Conservation (phyloP, 2,113 vertebrate genomes). For the Lasiurus cinereus region DNA sequence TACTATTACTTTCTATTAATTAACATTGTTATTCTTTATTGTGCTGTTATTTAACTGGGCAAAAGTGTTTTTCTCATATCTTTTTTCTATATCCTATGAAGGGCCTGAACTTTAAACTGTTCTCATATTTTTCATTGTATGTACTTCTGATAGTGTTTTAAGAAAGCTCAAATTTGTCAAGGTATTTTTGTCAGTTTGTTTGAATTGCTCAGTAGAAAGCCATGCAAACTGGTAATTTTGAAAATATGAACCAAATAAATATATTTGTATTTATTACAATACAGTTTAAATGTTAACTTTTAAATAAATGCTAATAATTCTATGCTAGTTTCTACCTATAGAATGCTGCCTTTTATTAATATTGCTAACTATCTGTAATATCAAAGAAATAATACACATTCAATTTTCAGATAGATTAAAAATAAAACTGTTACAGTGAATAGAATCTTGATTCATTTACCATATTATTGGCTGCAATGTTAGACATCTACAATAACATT, state of each 20-base stretch:
- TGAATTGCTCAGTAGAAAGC: constrained; percentile 75
- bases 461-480: not conserved
- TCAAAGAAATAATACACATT: constrained; percentile 64
- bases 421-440: constrained; percentile 69
- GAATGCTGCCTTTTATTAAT: constrained; percentile 59
- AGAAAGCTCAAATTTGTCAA: constrained; percentile 63
- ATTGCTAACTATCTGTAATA: constrained; percentile 63
- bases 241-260: constrained; percentile 77
- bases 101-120: not conserved
- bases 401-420: constrained; percentile 74
- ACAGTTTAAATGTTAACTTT: constrained; percentile 59
- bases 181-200: constrained; percentile 68
- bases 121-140: constrained; percentile 59
- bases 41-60: constrained; percentile 50
- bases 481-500: constrained; percentile 11
- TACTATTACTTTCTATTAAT: constrained; percentile 49
- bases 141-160: constrained; percentile 52
- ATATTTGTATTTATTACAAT: constrained; percentile 75
- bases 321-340: constrained; percentile 51
- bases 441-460: constrained; percentile 63
- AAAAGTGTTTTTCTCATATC: constrained; percentile 48
- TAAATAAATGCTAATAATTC: constrained; percentile 65
- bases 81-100: constrained; percentile 54
- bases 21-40: constrained; percentile 26
- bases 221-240: constrained; percentile 46